Base-by-base conservation (phyloP, 2,888 invertebrate species). In the Eupithecia subfuscata region DNA sequence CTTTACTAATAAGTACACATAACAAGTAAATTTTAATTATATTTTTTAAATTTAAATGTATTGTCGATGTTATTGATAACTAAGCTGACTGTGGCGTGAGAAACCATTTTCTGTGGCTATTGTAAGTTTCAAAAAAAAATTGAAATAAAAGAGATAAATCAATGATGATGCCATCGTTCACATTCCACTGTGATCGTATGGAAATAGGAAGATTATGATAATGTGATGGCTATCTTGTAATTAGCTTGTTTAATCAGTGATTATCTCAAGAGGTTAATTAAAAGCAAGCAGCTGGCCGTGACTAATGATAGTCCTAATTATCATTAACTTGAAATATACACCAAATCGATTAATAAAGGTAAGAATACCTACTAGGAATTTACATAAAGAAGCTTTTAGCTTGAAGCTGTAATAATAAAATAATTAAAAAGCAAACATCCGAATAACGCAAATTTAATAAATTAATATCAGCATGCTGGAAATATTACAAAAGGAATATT, bases 241-340 rank as follows among this genome's bases (percentile, higher is more conserved):
- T 67, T 12, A 67, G 67, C 22, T 34, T 30, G 43, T 22, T 43
- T 22, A 45, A 68, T 68, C 40, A 68, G 43, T 68, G 12, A 45
- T 68, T 68, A 68, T 25, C 68, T 68, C 22, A 68, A 64, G 64
- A 34, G 64, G 43, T 68, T 68, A 68, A 68, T 68, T 68, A 40
- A 40, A 45, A 34, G 43, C 30, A 48, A 60, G 70, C 68, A 22
- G 18, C 43, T 40, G 40, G 34, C 40, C 67, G 40, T 68, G 22
- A 68, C 68, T 45, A 67, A 67, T 67, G 68, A 43, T 43, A 25
- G 0, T 12, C n/a, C 40, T 25, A 14, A 68, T 68, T 68, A 68
- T 68, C 68, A 22, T 68, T 14, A 45, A 25, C 2, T 12, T 2
- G 11, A n/a, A 43, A 22, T 37, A 43, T 22, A 18, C 22, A 40